phyloP scores from a whole-genome alignment of 2,888 invertebrate genomes.

The Troilus luridus region DNA sequence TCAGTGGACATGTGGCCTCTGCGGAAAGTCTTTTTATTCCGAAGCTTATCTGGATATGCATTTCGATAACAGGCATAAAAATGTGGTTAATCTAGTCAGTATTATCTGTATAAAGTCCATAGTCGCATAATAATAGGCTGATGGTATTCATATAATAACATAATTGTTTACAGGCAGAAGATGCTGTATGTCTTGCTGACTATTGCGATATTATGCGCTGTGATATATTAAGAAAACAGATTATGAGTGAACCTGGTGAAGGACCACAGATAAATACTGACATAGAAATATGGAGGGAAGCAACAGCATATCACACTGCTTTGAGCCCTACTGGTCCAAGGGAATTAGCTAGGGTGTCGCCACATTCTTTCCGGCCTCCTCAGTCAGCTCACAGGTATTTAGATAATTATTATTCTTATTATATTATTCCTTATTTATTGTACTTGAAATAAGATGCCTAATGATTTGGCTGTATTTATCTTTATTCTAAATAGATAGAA shows the following conservation, averaged over 20 bases:
- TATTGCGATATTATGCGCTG: conserved; percentile 97
- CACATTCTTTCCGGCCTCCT: conserved; percentile 60
- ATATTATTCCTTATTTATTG: background rate
- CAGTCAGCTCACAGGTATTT: conserved; percentile 52
- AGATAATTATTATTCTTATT: no score
- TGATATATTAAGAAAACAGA: conserved; percentile 85
- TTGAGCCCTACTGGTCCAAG: conserved; percentile 71
- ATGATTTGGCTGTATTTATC: background rate
- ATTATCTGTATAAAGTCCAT: background rate
- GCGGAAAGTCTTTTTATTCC: conserved; percentile 92
- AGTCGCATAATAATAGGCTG: background rate
- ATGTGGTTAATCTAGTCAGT: conserved; percentile 84
- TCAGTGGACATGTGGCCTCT: conserved; percentile 92
- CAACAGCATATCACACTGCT: conserved; percentile 78
- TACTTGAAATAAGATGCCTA: background rate
- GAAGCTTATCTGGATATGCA: conserved; percentile 89
- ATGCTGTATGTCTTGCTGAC: conserved; percentile 92
- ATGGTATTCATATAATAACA: background rate
- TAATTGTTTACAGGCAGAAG: conserved; percentile 80
- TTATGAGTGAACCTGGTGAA: conserved; percentile 69
- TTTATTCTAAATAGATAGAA: background rate
- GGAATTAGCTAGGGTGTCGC: conserved; percentile 71
- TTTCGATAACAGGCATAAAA: conserved; percentile 90
- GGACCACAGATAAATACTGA: conserved; percentile 76
- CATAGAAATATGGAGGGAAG: conserved; percentile 87